Percentiles rank a stretch among this genome's conserved stretches.
phyloP scores from a whole-genome alignment of 2,113 vertebrate species.

The Ailuropoda melanoleuca region DNA sequence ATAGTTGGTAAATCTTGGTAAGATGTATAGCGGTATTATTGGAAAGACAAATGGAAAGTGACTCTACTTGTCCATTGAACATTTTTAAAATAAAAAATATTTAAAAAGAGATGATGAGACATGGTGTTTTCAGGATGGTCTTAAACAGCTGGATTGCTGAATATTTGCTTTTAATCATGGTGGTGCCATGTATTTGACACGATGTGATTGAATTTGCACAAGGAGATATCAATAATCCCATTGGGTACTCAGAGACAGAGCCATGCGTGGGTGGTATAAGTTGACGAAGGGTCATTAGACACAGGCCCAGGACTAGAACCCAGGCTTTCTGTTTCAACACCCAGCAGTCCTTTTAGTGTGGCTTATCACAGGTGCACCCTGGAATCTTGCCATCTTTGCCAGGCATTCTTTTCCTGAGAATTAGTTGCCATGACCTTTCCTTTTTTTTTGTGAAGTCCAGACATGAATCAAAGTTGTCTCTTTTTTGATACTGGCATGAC shows the following conservation, averaged over 20 bases:
- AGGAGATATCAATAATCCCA: not conserved
- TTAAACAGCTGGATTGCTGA: not conserved
- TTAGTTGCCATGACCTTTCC: not conserved
- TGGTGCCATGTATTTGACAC: not conserved
- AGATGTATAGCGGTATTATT: not conserved
- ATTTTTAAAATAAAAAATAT: not conserved
- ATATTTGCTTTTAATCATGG: not conserved
- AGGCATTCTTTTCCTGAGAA: not conserved
- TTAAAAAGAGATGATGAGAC: not conserved
- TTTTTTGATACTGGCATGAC: conserved; percentile 44
- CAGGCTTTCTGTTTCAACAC: not conserved
- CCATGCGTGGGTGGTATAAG: not conserved
- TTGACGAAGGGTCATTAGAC: not conserved
- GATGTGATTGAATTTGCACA: not conserved
- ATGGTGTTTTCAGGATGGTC: not conserved
- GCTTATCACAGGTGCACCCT: not conserved
- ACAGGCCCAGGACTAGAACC: not conserved
- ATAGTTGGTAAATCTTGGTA: not conserved
- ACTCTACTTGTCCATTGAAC: not conserved
- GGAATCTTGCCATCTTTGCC: not conserved
- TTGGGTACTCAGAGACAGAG: not conserved
- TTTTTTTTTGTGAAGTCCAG: conserved; percentile 7
- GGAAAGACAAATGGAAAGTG: conserved; percentile 14
- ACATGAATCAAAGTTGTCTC: not conserved
- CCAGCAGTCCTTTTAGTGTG: not conserved